These are phyloP conservation scores for Halcyon leucocephala DNA, from an alignment of 2,797 vertebrate species.

Conservation along the genomic window DNA sequence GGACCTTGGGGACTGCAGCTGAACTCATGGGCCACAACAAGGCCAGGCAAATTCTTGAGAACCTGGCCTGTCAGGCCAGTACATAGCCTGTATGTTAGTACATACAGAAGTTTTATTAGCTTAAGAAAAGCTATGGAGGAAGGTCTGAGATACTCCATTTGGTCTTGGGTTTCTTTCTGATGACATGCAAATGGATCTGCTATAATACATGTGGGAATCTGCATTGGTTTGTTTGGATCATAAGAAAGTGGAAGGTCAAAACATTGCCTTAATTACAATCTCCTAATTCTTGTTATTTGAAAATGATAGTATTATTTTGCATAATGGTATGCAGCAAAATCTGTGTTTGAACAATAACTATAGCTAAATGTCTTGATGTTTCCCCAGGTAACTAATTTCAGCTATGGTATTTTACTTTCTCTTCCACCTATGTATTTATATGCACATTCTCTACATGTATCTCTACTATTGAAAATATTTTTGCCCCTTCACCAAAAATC, in stretches of 20 bases:
- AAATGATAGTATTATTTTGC: neutral
- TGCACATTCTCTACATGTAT: neutral
- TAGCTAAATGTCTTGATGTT: neutral
- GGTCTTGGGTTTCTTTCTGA: neutral
- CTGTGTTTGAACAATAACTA: neutral
- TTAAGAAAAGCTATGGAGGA: neutral
- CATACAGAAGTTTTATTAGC: neutral
- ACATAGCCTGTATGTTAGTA: neutral
- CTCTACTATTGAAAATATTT: neutral
- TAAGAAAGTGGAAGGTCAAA: slow-evolving; percentile 7
- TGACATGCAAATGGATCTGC: neutral
- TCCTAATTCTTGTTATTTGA: neutral
- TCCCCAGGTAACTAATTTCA: neutral
- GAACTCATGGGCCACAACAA: neutral
- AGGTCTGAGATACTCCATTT: neutral
- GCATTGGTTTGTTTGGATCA: neutral
- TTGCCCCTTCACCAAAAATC: neutral
- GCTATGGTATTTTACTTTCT: neutral
- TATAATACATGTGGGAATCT: neutral
- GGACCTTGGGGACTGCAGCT: neutral
- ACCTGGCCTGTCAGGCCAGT: neutral
- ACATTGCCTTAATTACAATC: neutral
- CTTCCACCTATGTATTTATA: neutral
- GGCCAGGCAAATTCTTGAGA: neutral
- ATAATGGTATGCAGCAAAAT: neutral